These are phyloP conservation scores for Sarcophaga peregrina DNA, from an alignment of 1,140 invertebrate species.

Conservation along the genomic window DNA sequence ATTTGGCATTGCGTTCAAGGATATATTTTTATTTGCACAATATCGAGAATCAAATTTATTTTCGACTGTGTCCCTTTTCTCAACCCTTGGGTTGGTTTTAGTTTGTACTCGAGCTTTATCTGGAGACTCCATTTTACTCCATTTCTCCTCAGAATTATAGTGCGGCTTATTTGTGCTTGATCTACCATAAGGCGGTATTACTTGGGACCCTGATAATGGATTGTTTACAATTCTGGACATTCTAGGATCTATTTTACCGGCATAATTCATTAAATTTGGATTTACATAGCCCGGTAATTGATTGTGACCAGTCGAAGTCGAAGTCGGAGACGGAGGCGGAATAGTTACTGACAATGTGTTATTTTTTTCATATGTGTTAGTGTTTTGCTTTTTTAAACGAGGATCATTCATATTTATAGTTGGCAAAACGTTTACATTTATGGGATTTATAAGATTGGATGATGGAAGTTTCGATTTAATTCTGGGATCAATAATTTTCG, in stretches of 20 bases:
- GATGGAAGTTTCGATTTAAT: background rate
- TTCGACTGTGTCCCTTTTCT: background rate
- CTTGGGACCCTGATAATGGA: no score
- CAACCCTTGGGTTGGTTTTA: background rate
- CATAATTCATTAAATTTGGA: background rate
- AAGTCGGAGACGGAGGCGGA: background rate
- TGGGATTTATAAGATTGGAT: background rate
- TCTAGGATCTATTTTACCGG: background rate
- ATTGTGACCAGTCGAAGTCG: background rate
- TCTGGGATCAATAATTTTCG: background rate
- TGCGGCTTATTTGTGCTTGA: background rate
- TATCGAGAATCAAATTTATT: background rate
- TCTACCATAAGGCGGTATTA: background rate
- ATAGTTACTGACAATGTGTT: no score
- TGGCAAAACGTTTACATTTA: slow-evolving; percentile 39
- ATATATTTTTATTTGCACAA: background rate
- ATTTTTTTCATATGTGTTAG: background rate
- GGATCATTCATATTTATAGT: slow-evolving; percentile 39
- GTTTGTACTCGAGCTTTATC: background rate
- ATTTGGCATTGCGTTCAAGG: background rate
- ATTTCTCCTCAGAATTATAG: background rate
- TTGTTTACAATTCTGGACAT: background rate
- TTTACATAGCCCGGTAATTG: no score
- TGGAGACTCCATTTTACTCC: background rate
- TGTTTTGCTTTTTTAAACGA: slow-evolving; percentile 23